Percentiles rank a stretch among this genome's conserved stretches.
These are phyloP conservation scores for Paramormyrops kingsleyae DNA, from an alignment of 2,113 vertebrate species.

Conservation along the genomic window DNA sequence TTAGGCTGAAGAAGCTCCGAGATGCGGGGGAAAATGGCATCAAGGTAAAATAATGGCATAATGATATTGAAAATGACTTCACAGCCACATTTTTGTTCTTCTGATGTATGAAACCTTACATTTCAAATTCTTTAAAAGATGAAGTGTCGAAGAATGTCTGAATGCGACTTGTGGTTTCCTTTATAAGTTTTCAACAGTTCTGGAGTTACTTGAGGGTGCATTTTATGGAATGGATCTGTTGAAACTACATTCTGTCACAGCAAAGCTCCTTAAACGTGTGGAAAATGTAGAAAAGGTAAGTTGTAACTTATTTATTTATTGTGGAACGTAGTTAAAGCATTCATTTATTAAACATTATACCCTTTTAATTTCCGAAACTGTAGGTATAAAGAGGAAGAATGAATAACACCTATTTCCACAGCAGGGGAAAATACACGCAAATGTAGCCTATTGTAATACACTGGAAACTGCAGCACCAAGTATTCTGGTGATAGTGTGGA, in stretches of 20 bases:
- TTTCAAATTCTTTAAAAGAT: background rate
- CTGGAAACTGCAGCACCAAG: background rate
- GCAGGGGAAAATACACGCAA: background rate
- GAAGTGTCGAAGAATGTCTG: background rate
- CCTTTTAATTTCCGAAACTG: background rate
- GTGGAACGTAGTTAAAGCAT: background rate
- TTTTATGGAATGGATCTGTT: constrained; percentile 88
- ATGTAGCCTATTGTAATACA: background rate
- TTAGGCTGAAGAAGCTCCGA: constrained; percentile 75
- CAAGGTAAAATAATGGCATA: constrained; percentile 68
- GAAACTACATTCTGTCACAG: constrained; percentile 82
- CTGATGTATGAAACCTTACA: background rate
- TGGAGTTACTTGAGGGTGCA: constrained; percentile 85
- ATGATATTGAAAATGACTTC: background rate
- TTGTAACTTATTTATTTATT: background rate
- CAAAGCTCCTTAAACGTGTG: constrained; percentile 76
- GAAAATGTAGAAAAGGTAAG: constrained; percentile 76
- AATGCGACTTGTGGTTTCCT: constrained; percentile 23
- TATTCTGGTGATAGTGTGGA: background rate
- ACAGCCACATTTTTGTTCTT: background rate
- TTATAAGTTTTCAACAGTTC: constrained; percentile 76
- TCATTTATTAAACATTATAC: background rate
- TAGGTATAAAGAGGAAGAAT: background rate
- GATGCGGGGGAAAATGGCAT: constrained; percentile 72
- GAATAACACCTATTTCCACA: background rate